Evolutionary conservation across 1,140 invertebrate species (phyloP).

Genomic region (Cepaea nemoralis): DNA sequence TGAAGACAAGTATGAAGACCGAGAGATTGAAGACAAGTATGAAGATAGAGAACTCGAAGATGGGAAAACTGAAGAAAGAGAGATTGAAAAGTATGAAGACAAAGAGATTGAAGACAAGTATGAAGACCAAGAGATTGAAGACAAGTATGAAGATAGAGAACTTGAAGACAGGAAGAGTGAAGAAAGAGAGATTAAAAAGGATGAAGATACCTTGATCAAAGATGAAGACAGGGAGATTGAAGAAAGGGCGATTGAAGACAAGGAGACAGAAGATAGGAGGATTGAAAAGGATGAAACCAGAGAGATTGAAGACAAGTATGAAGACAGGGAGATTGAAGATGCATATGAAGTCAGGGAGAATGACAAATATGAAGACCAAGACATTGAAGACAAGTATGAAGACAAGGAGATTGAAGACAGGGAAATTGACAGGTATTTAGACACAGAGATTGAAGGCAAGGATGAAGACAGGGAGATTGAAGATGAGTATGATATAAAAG

Average conservation of each 20-base stretch:
- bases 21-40: background rate
- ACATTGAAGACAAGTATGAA: background rate
- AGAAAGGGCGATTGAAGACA: background rate
- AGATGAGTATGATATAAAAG: conserved; percentile 6
- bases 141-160: background rate
- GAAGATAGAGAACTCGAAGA: conserved; percentile 12
- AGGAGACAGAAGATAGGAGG: conserved; percentile 9
- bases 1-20: background rate
- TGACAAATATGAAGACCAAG: background rate
- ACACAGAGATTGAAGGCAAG: background rate
- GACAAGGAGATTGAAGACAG: background rate
- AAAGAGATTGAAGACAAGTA: background rate
- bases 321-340: conserved; percentile 13
- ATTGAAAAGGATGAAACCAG: background rate
- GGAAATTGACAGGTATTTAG: background rate
- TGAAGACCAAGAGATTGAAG: background rate
- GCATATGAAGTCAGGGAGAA: conserved; percentile 3
- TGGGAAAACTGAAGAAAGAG: background rate
- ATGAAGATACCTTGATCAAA: too few relatives aligned
- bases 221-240: background rate
- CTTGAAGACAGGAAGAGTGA: background rate
- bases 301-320: conserved; percentile 1
- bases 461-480: background rate
- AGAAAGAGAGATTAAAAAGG: background rate
- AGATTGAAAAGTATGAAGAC: background rate